Base-by-base conservation (phyloP, 2,113 vertebrate species). In the Leptodactylus fuscus region DNA sequence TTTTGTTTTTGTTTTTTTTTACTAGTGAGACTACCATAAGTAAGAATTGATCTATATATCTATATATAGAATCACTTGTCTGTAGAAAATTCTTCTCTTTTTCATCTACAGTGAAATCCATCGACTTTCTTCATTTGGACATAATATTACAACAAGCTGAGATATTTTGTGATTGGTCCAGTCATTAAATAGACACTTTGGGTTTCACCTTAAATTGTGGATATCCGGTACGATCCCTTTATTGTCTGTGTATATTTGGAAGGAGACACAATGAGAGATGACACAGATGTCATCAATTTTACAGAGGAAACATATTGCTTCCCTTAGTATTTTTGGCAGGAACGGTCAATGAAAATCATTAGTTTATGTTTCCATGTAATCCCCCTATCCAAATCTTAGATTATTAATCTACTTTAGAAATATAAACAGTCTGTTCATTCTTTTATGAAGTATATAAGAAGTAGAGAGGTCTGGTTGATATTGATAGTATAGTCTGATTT, bases 271-370 rank as follows among this genome's bases (percentile, higher is more conserved):
- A 5, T 44, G 32, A 16, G 46, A 44, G 32, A 69, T 9, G 69
- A 74, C 69, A 65, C 78, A 83, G 65, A 83, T 60, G 81, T 74
- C 69, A 44, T 48, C 48, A 70, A 82, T 82, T 83, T 49, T 18
- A 51, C 24, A 60, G 81, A 73, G 81, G 69, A 83, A 83, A 83
- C 81, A 83, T 83, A 60, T 83, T 83, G 81, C 51, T 74, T 83
- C 80, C 81, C 53, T 74, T 34, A 51, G 27, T 82, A 34, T 82
- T 70, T 82, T 53, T 82, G 51, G 81, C 49, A 83, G 15, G 22
- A n/a, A 24, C 29, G n/a, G 27, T 27, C 22, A 71, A 22, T 65
- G 38, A 48, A 80, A 80, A 62, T 38, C 49, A 38, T 55, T 73
- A 74, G n/a, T 27, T n/a, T 24, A 29, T 48, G 24, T 48, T 69